These are phyloP conservation scores for Gymnocephalus cernua DNA, from an alignment of 2,113 vertebrate genomes.

Conservation along the genomic window DNA sequence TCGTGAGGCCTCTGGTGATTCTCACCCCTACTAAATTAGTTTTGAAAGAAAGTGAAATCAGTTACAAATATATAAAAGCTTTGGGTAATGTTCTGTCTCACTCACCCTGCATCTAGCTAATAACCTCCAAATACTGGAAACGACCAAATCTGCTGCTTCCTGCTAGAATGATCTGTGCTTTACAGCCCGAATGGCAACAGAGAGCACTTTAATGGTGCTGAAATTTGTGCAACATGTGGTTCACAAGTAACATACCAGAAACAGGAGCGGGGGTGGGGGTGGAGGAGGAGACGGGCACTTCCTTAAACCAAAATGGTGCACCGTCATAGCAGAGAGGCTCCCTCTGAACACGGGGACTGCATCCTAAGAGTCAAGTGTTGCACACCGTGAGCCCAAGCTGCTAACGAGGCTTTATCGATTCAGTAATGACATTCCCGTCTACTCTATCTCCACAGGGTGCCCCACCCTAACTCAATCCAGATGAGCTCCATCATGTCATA, in stretches of 20 bases:
- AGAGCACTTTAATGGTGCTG: conserved; percentile 51
- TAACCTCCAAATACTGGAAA: conserved; percentile 4
- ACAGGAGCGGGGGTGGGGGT: conserved; percentile 38
- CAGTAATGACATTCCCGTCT: conserved; percentile 82
- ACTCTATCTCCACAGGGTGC: conserved; percentile 85
- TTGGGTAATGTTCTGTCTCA: background rate
- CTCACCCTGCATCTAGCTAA: background rate
- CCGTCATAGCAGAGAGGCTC: conserved; percentile 48
- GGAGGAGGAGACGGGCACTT: background rate
- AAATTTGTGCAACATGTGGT: conserved; percentile 68
- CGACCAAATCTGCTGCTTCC: conserved; percentile 19
- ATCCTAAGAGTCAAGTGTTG: conserved; percentile 36
- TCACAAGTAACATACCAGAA: conserved; percentile 64
- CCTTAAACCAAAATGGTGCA: conserved; percentile 44
- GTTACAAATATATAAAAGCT: background rate
- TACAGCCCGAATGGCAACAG: conserved; percentile 47
- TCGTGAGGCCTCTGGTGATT: no score
- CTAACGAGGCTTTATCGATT: conserved; percentile 82
- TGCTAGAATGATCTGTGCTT: conserved; percentile 49
- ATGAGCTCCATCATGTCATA: conserved; percentile 89
- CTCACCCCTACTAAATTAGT: background rate
- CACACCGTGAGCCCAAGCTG: conserved; percentile 63
- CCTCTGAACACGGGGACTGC: conserved; percentile 11
- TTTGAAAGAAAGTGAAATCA: conserved; percentile 4
- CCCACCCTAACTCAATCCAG: conserved; percentile 88